phyloP scores from a whole-genome alignment of 2,113 vertebrate species.

The Furnarius figulus region DNA sequence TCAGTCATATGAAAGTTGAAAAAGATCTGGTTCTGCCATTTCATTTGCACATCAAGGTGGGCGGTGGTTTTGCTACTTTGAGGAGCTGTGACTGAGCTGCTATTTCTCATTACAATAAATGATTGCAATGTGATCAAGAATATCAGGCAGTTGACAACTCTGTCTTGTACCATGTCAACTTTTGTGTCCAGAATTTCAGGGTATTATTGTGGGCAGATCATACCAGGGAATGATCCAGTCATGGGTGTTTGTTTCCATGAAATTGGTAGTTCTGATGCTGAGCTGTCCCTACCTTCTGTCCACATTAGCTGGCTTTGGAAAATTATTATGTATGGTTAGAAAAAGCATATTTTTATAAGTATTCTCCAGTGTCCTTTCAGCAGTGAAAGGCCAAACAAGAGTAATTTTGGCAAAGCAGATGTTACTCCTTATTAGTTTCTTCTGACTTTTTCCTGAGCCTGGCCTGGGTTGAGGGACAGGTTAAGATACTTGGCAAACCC shows the following conservation, averaged over 20 bases:
- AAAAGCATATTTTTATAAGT: neutral
- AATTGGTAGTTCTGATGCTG: neutral
- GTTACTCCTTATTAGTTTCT: neutral
- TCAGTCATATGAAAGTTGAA: neutral
- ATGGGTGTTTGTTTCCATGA: neutral
- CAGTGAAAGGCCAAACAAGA: neutral
- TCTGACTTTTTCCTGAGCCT: neutral
- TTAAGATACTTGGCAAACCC: neutral
- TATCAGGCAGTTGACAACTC: constrained; percentile 50
- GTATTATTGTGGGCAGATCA: neutral
- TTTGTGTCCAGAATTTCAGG: neutral
- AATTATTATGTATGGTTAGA: neutral
- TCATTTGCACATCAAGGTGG: constrained; percentile 17
- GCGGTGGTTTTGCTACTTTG: constrained; percentile 39
- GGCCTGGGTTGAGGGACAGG: neutral
- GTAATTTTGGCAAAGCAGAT: neutral
- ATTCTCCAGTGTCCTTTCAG: neutral
- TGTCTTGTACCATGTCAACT: neutral
- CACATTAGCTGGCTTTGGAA: neutral
- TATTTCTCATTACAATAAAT: constrained; percentile 64
- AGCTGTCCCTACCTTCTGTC: neutral
- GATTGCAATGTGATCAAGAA: constrained; percentile 28
- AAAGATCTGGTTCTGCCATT: constrained; percentile 24
- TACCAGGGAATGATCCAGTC: neutral
- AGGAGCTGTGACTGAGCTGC: constrained; percentile 45